A percentile compares a stretch with the other conserved stretches of the same genome.
These are phyloP conservation scores for Halcyon badia DNA, from an alignment of 2,797 vertebrate species.

Conservation along the genomic window DNA sequence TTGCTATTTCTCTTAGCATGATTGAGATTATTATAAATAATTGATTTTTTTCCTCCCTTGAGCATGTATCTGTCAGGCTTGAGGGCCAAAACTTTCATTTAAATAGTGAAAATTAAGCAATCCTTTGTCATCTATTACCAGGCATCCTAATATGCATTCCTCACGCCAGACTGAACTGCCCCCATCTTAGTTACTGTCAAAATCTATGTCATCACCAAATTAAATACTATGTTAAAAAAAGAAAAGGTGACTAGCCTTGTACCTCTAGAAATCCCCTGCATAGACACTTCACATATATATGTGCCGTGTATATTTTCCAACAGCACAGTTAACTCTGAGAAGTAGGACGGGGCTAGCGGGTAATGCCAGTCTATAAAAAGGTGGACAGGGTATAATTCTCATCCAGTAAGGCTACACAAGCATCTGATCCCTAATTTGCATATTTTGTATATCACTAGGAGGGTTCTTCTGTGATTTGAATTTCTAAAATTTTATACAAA, in stretches of 20 bases:
- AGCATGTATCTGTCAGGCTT: neutral
- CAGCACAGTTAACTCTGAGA: neutral
- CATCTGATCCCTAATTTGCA: neutral
- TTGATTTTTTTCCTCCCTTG: neutral
- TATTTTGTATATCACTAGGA: neutral
- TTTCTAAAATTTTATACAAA: neutral
- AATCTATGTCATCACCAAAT: neutral
- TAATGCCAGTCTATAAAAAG: neutral
- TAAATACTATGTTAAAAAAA: neutral
- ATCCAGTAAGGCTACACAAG: neutral
- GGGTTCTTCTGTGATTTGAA: neutral
- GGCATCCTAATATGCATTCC: neutral
- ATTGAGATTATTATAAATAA: neutral
- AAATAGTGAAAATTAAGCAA: neutral
- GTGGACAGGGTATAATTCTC: neutral
- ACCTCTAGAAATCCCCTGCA: neutral
- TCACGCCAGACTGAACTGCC: neutral
- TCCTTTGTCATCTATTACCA: neutral
- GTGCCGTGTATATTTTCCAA: neutral
- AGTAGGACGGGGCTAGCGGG: rapidly evolving
- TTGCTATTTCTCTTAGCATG: neutral
- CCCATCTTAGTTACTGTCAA: neutral
- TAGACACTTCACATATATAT: neutral
- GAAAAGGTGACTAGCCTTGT: neutral
- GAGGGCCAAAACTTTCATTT: neutral